These are phyloP conservation scores for Pseudolycoriella hygida DNA, from an alignment of 2,888 invertebrate species.

Conservation along the genomic window DNA sequence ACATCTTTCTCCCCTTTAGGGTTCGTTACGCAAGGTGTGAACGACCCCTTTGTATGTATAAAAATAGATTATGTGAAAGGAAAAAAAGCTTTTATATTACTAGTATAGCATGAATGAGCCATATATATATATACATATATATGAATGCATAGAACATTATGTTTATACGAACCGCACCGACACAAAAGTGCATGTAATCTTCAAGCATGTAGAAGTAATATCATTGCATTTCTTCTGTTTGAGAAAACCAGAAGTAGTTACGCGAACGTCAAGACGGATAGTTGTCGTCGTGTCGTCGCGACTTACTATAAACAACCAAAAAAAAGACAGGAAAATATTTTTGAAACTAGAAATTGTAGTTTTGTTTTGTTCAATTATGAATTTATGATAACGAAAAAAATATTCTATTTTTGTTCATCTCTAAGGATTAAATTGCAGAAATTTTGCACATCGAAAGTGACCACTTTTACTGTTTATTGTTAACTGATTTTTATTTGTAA, in stretches of 20 bases:
- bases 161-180: not conserved
- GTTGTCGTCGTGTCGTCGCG: not conserved
- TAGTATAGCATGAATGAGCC: too few relatives aligned
- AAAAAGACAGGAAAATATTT: not conserved
- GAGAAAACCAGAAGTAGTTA: constrained; percentile 13
- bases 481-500: too few relatives aligned
- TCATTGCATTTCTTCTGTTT: constrained; percentile 9
- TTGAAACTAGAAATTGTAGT: not conserved
- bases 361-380: not conserved
- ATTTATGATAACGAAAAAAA: not conserved
- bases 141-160: not conserved
- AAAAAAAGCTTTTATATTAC: too few relatives aligned
- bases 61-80: too few relatives aligned
- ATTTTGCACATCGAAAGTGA: too few relatives aligned
- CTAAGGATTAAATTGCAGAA: not conserved
- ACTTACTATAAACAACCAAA: not conserved
- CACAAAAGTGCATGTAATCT: not conserved
- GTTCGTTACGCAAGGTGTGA: too few relatives aligned
- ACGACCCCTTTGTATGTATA: too few relatives aligned
- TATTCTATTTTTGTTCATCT: not conserved
- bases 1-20: too few relatives aligned
- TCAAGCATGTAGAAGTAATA: constrained; percentile 5
- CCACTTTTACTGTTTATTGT: too few relatives aligned
- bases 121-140: too few relatives aligned
- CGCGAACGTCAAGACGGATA: constrained; percentile 12